Evolutionary conservation across 2,797 vertebrate genomes (phyloP).

Genomic region (Sebastes ruberrimus): DNA sequence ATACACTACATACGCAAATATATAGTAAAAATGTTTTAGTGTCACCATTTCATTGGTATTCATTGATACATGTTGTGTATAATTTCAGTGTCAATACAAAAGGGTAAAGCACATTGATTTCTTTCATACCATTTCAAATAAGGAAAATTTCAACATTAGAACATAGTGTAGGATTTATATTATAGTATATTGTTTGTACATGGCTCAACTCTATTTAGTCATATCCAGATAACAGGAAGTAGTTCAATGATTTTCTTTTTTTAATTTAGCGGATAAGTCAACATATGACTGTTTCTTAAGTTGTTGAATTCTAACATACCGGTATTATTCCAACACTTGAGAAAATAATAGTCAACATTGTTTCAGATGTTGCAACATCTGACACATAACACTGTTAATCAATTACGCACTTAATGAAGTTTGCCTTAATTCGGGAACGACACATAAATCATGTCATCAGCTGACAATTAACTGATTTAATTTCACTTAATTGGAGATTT

Average conservation of each 20-base stretch:
- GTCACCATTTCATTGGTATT: neutral
- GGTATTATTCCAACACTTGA: neutral
- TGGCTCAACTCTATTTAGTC: neutral
- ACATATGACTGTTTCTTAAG: neutral
- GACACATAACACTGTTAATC: neutral
- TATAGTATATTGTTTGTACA: neutral
- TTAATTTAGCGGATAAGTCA: neutral
- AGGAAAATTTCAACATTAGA: neutral
- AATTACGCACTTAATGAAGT: neutral
- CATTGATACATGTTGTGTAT: neutral
- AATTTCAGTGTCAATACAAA: neutral
- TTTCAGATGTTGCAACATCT: neutral
- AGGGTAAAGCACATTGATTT: neutral
- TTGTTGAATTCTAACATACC: neutral
- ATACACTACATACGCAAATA: too few relatives aligned
- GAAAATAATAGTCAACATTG: neutral
- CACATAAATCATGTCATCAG: neutral
- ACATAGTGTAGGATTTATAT: neutral
- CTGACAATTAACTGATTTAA: constrained; percentile 1
- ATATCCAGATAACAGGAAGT: neutral
- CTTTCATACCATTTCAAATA: neutral
- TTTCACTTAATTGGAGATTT: too few relatives aligned
- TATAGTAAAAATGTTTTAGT: neutral
- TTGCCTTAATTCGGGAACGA: neutral
- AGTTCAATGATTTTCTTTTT: neutral